phyloP scores from a whole-genome alignment of 2,888 invertebrate genomes.

The Mythimna albipuncta region DNA sequence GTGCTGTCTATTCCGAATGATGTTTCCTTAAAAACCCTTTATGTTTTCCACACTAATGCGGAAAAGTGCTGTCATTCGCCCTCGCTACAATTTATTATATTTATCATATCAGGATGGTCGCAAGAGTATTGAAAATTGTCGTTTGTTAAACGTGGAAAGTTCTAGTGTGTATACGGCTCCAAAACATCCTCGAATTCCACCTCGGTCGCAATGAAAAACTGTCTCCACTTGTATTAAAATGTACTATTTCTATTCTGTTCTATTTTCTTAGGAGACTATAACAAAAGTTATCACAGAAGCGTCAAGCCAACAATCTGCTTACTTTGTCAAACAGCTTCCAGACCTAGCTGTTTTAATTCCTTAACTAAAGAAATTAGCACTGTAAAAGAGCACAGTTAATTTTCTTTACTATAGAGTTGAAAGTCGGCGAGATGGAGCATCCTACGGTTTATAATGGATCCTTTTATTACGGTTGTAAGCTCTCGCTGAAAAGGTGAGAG shows the following conservation, averaged over 20 bases:
- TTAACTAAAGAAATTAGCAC: slow-evolving; percentile 33
- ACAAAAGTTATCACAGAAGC: not conserved
- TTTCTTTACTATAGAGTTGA: slow-evolving; percentile 36
- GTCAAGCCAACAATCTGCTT: not conserved
- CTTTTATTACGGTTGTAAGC: slow-evolving; percentile 51
- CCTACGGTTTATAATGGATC: slow-evolving; percentile 41
- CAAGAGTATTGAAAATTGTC: no score
- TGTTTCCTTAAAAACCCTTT: no score
- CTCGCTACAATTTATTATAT: no score
- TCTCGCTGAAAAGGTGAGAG: slow-evolving; percentile 43
- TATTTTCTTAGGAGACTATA: not conserved
- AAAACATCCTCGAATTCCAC: no score
- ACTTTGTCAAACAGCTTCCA: slow-evolving; percentile 23
- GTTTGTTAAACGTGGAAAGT: no score
- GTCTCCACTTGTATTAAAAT: not conserved
- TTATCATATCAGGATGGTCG: no score
- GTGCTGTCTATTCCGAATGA: no score
- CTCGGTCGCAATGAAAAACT: no score
- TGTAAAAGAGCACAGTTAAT: slow-evolving; percentile 34
- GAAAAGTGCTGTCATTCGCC: no score
- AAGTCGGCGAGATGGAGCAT: slow-evolving; percentile 22
- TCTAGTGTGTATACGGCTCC: no score
- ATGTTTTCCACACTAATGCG: no score
- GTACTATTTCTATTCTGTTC: not conserved
- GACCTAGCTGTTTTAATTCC: slow-evolving; percentile 24